Base-by-base conservation (phyloP, 2,797 vertebrate species). In the Coccyzus lansbergi region DNA sequence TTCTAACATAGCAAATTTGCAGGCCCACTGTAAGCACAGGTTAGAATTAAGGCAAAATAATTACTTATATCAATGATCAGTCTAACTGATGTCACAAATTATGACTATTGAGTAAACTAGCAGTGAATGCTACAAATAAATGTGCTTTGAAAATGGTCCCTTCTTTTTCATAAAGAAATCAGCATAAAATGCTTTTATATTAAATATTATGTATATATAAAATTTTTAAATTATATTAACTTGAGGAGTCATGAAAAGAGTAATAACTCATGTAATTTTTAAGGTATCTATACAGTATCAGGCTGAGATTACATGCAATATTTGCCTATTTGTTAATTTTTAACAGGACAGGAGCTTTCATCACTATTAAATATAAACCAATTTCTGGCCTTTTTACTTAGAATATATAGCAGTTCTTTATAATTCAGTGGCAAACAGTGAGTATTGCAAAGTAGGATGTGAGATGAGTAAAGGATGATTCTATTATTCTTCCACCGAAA, bases 61-160 rank as follows among this genome's bases (percentile, higher is more conserved):
- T 96, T 95, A 78, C 46, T 96, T 97, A 72, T 92, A 95, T 93
- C 91, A 96, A 95, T 92, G 64, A 96, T 95, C 86, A 86, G 67
- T 88, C 74, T 88, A 94, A 95, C 87, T 85, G 56, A 96, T 96
- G 75, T 96, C 92, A 95, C 86, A 96, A 94, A 95, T 97, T 97
- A 90, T 87, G 92, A 96, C 85, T 97, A 93, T 96, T 88, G 91
- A 96, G 58, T 91, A 95, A 97, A 97, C 97, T 95, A 97, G 64
- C 81, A 96, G 58, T 86, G 74, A 96, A 89, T 93, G 79, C 63
- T 96, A 21, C 92, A 94, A 97, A 95, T 80, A 44, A 94, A 20
- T 83, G 58, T 91, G 34, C 82, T 95, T 90, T 95, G 69, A 91
- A 96, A 94, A 82, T 56, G n/a, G n/a, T n/a, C n/a, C n/a, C n/a